Conservation (phyloP, 2,797 vertebrate genomes). For the Sebastes minor region DNA sequence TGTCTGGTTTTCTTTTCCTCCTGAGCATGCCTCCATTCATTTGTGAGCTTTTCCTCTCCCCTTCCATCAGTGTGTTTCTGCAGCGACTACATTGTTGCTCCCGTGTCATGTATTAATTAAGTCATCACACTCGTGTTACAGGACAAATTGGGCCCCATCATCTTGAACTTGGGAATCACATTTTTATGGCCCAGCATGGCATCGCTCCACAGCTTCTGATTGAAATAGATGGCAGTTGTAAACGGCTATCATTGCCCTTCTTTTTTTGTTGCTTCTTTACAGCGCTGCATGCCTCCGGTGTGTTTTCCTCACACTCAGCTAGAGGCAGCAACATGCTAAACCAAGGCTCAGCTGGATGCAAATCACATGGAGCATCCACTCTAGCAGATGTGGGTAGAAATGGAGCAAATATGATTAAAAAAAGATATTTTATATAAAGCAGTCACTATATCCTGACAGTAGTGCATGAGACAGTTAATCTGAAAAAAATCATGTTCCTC, state of each 20-base stretch:
- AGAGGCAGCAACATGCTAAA: not conserved
- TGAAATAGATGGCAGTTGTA: slow-evolving; percentile 47
- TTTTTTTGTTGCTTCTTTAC: slow-evolving; percentile 55
- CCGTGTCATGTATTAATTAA: slow-evolving; percentile 36
- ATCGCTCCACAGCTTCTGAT: slow-evolving; percentile 10
- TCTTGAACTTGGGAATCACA: slow-evolving; percentile 5
- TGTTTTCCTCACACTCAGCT: not conserved
- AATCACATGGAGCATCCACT: slow-evolving; percentile 2
- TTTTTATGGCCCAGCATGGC: slow-evolving; percentile 8
- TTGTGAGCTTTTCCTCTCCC: not conserved
- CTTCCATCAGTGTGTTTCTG: not conserved
- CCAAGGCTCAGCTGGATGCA: not conserved
- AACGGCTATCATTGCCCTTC: slow-evolving; percentile 39
- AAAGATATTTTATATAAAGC: too few species aligned
- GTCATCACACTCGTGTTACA: slow-evolving; percentile 32
- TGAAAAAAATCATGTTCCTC: too few species aligned
- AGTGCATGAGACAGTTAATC: too few species aligned
- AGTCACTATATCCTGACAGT: too few species aligned
- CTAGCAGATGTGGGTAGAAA: too few species aligned
- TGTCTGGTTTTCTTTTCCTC: not conserved
- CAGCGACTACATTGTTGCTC: not conserved
- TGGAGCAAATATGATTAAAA: too few species aligned
- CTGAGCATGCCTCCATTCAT: not conserved
- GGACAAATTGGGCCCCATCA: slow-evolving; percentile 42
- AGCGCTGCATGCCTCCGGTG: slow-evolving; percentile 2